phyloP scores from a whole-genome alignment of 1,140 invertebrate genomes.

The Frieseomelitta varia region DNA sequence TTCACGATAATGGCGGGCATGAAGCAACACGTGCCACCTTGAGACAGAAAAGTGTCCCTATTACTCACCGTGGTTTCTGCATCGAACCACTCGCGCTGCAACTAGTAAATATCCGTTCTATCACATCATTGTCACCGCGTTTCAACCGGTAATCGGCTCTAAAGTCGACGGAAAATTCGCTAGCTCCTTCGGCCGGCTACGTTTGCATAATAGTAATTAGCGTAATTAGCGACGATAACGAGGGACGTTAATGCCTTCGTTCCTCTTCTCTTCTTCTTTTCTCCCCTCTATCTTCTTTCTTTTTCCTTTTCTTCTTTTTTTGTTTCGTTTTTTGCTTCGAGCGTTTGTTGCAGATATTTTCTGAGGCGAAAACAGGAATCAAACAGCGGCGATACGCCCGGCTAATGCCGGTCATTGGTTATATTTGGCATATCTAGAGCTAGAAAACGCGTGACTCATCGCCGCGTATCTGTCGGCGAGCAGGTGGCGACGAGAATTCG shows the following conservation, averaged over 20 bases:
- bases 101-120: background rate
- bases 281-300: background rate
- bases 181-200: background rate
- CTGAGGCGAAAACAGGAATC: constrained; percentile 23
- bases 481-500: background rate
- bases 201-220: background rate
- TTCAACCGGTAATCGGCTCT: background rate
- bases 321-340: background rate
- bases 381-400: constrained; percentile 28
- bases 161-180: constrained; percentile 1
- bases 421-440: constrained; percentile 50
- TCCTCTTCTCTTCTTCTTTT: background rate
- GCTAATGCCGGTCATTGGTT: constrained; percentile 39
- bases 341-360: constrained; percentile 20
- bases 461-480: constrained; percentile 20
- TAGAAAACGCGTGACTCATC: constrained; percentile 38
- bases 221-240: constrained; percentile 29
- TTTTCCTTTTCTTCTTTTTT: background rate
- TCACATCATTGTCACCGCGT: background rate
- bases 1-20: background rate
- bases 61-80: background rate
- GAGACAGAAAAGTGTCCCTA: background rate
- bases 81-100: too few relatives aligned
- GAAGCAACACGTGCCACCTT: background rate
- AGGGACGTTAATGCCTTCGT: background rate